These are phyloP conservation scores for Macrosoma leucophasiata DNA, from an alignment of 2,888 invertebrate species.

Conservation along the genomic window DNA sequence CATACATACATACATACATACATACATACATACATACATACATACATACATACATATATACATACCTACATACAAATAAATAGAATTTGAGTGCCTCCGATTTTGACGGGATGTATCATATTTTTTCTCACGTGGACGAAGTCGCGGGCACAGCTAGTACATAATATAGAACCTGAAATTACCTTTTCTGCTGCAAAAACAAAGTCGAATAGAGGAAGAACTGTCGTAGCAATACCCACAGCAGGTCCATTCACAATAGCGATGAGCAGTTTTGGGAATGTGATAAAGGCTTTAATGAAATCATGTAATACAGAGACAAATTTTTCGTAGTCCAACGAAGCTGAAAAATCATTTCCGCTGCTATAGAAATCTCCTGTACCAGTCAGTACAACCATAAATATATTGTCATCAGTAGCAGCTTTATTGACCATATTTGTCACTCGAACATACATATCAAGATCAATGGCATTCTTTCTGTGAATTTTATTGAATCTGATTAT, in stretches of 20 bases:
- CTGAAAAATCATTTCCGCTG: conserved; percentile 86
- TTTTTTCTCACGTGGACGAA: too few relatives aligned
- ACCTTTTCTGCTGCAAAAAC: conserved; percentile 91
- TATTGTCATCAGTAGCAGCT: conserved; percentile 79
- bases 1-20: too few relatives aligned
- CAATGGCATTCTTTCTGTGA: conserved; percentile 86
- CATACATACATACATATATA: too few relatives aligned
- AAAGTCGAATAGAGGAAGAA: conserved; percentile 89
- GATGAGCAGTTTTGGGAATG: conserved; percentile 91
- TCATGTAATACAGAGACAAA: conserved; percentile 54
- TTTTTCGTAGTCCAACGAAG: conserved; percentile 32
- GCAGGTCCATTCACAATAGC: conserved; percentile 96
- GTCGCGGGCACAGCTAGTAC: too few relatives aligned
- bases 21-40: too few relatives aligned
- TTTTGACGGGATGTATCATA: too few relatives aligned
- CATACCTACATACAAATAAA: too few relatives aligned
- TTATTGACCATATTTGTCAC: conserved; percentile 79
- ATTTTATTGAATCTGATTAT: conserved; percentile 85
- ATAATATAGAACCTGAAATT: conserved; percentile 29
- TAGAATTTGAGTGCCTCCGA: too few relatives aligned
- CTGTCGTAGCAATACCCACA: conserved; percentile 92
- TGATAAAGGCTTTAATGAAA: conserved; percentile 85
- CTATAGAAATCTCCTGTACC: conserved; percentile 88
- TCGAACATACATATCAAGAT: conserved; percentile 78
- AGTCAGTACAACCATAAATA: conserved; percentile 84